Conservation (phyloP, 2,888 invertebrate genomes). For the Erpobdella octoculata region DNA sequence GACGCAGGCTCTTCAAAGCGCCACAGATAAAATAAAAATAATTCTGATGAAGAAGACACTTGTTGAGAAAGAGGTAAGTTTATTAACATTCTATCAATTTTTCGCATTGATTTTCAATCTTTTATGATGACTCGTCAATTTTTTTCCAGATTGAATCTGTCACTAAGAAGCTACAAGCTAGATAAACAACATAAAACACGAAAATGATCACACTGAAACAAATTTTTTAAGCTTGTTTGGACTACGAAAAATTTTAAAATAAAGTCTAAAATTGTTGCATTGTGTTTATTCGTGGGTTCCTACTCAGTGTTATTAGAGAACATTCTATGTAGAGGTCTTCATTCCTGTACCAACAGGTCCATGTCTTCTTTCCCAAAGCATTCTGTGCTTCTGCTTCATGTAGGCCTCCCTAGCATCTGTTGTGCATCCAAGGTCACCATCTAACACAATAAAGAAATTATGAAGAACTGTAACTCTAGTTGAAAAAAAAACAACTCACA, state of each 20-base stretch:
- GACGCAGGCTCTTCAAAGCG: constrained; percentile 41
- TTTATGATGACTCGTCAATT: background rate
- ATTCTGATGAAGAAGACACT: constrained; percentile 48
- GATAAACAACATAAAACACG: background rate
- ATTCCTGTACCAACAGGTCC: constrained; percentile 38
- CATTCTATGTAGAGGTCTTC: too few relatives aligned
- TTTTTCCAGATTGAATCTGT: background rate
- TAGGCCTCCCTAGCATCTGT: constrained; percentile 68
- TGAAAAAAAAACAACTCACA: constrained; percentile 55
- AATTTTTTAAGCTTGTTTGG: background rate
- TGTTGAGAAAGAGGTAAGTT: constrained; percentile 48
- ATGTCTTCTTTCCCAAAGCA: constrained; percentile 91
- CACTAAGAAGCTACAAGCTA: background rate
- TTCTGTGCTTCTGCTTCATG: constrained; percentile 96
- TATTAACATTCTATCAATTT: background rate
- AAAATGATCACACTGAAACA: background rate
- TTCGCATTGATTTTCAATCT: background rate
- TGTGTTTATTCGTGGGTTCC: too few relatives aligned
- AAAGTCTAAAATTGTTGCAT: too few relatives aligned
- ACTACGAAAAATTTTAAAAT: background rate
- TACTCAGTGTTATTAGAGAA: background rate
- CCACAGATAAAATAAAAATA: constrained; percentile 48
- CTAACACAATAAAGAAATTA: constrained; percentile 37
- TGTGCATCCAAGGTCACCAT: constrained; percentile 81
- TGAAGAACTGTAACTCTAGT: background rate